phyloP scores from a whole-genome alignment of 2,113 vertebrate genomes.

The Synodontis membranacea region DNA sequence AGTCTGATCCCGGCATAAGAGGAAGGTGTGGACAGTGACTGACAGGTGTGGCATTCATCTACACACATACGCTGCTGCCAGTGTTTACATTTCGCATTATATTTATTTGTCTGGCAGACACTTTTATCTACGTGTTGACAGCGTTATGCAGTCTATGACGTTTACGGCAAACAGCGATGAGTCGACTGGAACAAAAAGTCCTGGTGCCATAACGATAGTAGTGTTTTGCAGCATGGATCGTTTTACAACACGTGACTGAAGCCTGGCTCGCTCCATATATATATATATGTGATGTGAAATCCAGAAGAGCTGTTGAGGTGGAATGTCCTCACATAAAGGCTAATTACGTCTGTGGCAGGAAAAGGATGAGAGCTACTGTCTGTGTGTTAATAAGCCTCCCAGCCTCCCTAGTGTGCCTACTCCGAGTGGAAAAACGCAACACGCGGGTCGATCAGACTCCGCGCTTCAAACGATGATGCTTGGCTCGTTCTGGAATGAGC shows the following conservation, averaged over 20 bases:
- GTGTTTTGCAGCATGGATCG: neutral
- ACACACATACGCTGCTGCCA: neutral
- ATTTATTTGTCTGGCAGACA: conserved; percentile 3
- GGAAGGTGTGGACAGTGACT: conserved; percentile 19
- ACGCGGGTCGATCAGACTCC: neutral
- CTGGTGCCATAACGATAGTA: neutral
- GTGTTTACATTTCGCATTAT: conserved; percentile 12
- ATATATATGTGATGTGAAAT: conserved; percentile 3
- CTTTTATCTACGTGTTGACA: conserved; percentile 6
- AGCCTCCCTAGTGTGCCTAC: neutral
- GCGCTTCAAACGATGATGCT: neutral
- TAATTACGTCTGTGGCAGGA: neutral
- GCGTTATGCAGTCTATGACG: neutral
- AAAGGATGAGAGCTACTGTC: neutral
- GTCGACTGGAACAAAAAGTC: neutral
- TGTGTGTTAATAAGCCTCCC: neutral
- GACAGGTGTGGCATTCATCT: conserved; percentile 13
- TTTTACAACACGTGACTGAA: neutral
- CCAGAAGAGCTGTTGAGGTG: neutral
- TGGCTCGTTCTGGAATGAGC: neutral
- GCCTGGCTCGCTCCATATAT: neutral
- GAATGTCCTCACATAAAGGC: neutral
- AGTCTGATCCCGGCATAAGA: no score
- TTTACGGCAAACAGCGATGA: conserved; percentile 8
- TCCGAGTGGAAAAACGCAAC: neutral